A percentile compares a stretch with the other conserved stretches of the same genome.
Conservation (phyloP, 2,888 invertebrate genomes). For the Micoletzkya japonica region DNA sequence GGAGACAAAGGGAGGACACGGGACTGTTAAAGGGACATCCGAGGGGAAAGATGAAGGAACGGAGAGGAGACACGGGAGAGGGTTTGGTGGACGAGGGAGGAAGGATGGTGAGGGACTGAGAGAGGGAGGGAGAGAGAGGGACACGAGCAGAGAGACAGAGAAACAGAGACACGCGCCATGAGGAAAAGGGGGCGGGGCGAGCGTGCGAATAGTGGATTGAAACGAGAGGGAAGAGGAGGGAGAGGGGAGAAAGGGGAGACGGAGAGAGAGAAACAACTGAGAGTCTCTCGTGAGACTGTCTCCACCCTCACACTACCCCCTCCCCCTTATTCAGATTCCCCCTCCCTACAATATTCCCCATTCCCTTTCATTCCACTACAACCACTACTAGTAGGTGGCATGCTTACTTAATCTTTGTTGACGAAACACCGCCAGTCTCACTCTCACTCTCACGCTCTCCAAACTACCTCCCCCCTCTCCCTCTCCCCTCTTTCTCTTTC, state of each 20-base stretch:
- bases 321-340: neutral
- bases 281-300: neutral
- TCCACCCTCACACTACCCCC: neutral
- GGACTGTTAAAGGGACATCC: neutral
- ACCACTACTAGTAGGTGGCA: neutral
- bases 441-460: neutral
- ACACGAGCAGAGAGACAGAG: neutral
- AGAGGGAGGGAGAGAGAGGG: conserved; percentile 4
- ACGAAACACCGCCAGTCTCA: neutral
- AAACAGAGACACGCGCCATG: neutral
- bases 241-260: neutral
- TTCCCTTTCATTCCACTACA: neutral
- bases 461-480: neutral
- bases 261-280: neutral
- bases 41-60: neutral
- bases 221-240: neutral
- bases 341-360: neutral
- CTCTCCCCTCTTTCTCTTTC: neutral
- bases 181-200: neutral
- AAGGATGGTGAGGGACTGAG: neutral
- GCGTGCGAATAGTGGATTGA: neutral
- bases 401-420: neutral
- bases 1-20: neutral
- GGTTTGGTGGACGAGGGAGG: neutral
- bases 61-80: neutral